These are phyloP conservation scores for Pecten maximus DNA, from an alignment of 2,888 invertebrate species.

Conservation along the genomic window DNA sequence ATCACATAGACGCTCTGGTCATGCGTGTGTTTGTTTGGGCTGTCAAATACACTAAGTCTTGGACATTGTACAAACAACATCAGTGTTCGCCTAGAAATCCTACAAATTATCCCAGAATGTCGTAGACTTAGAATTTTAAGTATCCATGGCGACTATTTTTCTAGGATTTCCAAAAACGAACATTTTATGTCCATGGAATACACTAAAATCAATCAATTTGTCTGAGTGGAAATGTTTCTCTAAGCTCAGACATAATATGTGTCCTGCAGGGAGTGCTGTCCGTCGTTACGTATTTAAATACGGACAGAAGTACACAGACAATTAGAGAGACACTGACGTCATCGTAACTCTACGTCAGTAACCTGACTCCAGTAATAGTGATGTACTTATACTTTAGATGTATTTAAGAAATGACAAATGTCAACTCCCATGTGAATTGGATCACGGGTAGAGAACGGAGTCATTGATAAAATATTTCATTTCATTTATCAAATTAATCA, in stretches of 20 bases:
- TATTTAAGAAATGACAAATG: no score
- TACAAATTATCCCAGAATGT: neutral
- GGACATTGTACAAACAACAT: neutral
- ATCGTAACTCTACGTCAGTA: neutral
- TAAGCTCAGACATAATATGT: neutral
- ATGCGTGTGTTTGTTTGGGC: neutral
- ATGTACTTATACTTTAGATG: neutral
- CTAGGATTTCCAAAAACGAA: constrained; percentile 5
- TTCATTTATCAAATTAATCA: no score
- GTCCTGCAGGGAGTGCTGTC: neutral
- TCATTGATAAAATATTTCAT: no score
- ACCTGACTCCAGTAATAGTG: neutral
- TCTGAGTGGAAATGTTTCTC: neutral
- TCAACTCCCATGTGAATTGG: no score
- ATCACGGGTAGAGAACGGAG: no score
- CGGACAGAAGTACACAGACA: neutral
- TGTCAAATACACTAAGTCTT: neutral
- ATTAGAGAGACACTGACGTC: neutral
- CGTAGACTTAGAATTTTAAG: neutral
- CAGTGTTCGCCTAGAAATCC: neutral
- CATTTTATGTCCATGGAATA: neutral
- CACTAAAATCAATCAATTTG: constrained; percentile 20
- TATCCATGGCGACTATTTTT: neutral
- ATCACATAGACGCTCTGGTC: neutral
- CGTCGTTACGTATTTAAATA: neutral